A percentile compares a stretch with the other conserved stretches of the same genome.
These are phyloP conservation scores for Xiphophorus hellerii DNA, from an alignment of 2,113 vertebrate genomes.

Conservation along the genomic window DNA sequence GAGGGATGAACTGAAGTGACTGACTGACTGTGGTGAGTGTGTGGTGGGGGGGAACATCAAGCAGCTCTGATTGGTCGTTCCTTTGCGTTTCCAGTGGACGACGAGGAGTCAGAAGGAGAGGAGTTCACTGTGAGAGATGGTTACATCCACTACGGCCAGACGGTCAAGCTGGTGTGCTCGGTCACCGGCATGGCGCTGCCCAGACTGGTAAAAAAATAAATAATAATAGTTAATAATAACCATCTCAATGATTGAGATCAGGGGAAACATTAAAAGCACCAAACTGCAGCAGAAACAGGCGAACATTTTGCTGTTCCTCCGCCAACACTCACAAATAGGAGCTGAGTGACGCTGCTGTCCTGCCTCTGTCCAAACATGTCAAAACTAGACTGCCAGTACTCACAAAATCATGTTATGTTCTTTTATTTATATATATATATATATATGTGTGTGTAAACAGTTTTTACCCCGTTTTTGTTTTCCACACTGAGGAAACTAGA, in stretches of 20 bases:
- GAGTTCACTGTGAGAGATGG: slow-evolving; percentile 99
- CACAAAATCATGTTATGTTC: neutral
- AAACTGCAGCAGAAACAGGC: neutral
- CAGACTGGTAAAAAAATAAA: slow-evolving; percentile 88
- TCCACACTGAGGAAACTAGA: neutral
- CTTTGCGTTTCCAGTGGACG: slow-evolving; percentile 86
- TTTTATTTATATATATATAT: too few species aligned
- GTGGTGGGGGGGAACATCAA: too few species aligned
- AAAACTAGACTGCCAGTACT: neutral
- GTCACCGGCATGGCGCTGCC: slow-evolving; percentile 99
- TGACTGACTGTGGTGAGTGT: too few species aligned
- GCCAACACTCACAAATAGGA: neutral
- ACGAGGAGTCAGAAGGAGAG: slow-evolving; percentile 98
- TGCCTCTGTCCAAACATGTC: neutral
- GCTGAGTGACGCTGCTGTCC: neutral
- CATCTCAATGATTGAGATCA: neutral
- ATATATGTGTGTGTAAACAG: too few species aligned
- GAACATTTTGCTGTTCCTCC: neutral
- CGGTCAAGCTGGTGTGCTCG: slow-evolving; percentile 97
- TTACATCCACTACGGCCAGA: slow-evolving; percentile 99
- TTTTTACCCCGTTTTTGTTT: neutral
- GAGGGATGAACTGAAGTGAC: neutral
- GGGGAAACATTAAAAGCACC: neutral
- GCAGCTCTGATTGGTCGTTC: neutral
- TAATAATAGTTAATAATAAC: neutral